Conservation (phyloP, 2,888 invertebrate species). For the Drosophila niveifrons region DNA sequence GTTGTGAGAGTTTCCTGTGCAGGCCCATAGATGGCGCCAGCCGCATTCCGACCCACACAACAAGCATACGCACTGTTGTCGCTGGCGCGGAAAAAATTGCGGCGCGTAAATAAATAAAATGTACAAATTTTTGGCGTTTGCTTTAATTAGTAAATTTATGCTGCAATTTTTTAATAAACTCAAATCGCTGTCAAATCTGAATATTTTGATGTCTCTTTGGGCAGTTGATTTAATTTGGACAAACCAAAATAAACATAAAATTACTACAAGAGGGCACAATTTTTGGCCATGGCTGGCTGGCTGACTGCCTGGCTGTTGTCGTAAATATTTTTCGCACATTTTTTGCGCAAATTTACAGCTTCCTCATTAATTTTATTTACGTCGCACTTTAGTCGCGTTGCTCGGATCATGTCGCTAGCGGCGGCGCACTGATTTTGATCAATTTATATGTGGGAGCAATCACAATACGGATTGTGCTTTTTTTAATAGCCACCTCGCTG, state of each 20-base stretch:
- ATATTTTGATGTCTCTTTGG: conserved; percentile 9
- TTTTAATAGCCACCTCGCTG: conserved; percentile 24
- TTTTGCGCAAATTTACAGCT: conserved; percentile 72
- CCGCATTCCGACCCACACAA: background rate
- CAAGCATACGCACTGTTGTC: conserved; percentile 51
- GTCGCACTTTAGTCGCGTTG: conserved; percentile 40
- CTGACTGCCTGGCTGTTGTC: conserved; percentile 30
- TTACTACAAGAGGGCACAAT: conserved; percentile 18
- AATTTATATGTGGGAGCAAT: conserved; percentile 70
- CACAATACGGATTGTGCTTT: conserved; percentile 43
- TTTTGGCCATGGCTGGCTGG: conserved; percentile 22
- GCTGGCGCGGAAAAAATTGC: conserved; percentile 6
- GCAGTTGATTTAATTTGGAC: conserved; percentile 34
- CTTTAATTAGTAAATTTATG: conserved; percentile 30
- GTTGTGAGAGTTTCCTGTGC: background rate
- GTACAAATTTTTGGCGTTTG: conserved; percentile 19
- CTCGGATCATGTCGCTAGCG: conserved; percentile 58
- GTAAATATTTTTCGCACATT: conserved; percentile 61
- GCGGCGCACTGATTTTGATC: conserved; percentile 63
- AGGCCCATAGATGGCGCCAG: conserved; percentile 50
- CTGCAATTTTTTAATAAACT: conserved; percentile 56
- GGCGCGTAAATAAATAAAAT: conserved; percentile 26
- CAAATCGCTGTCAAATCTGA: conserved; percentile 31
- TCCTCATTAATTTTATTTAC: conserved; percentile 73
- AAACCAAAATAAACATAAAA: conserved; percentile 12